These are phyloP conservation scores for Molossus molossus DNA, from an alignment of 2,797 vertebrate species.

Conservation along the genomic window DNA sequence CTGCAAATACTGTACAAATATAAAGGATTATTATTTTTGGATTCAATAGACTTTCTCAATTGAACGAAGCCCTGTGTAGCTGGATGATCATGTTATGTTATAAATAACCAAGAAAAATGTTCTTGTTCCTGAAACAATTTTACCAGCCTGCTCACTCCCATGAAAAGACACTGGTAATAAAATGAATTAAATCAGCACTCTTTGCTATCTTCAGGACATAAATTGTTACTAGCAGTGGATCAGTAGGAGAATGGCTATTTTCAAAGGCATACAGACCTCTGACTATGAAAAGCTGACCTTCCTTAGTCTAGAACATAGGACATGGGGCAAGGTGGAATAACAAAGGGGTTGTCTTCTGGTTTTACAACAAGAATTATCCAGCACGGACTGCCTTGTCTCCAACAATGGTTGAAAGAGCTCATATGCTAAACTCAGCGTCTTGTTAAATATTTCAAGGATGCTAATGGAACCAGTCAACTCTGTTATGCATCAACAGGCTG, in stretches of 20 bases:
- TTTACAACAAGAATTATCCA: slow-evolving; percentile 37
- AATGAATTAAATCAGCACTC: slow-evolving; percentile 79
- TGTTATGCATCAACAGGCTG: slow-evolving; percentile 79
- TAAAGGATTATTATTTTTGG: slow-evolving; percentile 82
- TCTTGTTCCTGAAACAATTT: slow-evolving; percentile 77
- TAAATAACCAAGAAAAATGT: slow-evolving; percentile 84
- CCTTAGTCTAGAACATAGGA: slow-evolving; percentile 67
- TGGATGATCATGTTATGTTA: slow-evolving; percentile 78
- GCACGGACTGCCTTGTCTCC: background rate
- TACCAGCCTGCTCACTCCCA: slow-evolving; percentile 60
- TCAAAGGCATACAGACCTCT: slow-evolving; percentile 67
- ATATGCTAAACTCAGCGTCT: slow-evolving; percentile 66
- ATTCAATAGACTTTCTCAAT: slow-evolving; percentile 78
- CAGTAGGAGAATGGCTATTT: slow-evolving; percentile 68
- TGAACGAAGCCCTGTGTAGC: slow-evolving; percentile 76
- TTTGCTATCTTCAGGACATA: slow-evolving; percentile 63
- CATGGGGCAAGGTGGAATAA: background rate
- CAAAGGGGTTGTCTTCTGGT: slow-evolving; percentile 13
- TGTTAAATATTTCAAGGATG: slow-evolving; percentile 81
- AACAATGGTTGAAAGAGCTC: slow-evolving; percentile 41
- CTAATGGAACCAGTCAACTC: slow-evolving; percentile 78
- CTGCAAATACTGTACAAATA: slow-evolving; percentile 76
- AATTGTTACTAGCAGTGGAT: slow-evolving; percentile 60
- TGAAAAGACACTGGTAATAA: slow-evolving; percentile 69
- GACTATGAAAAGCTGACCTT: slow-evolving; percentile 70